These are phyloP conservation scores for Saimiri boliviensis DNA, from an alignment of 2,113 vertebrate species.

Conservation along the genomic window DNA sequence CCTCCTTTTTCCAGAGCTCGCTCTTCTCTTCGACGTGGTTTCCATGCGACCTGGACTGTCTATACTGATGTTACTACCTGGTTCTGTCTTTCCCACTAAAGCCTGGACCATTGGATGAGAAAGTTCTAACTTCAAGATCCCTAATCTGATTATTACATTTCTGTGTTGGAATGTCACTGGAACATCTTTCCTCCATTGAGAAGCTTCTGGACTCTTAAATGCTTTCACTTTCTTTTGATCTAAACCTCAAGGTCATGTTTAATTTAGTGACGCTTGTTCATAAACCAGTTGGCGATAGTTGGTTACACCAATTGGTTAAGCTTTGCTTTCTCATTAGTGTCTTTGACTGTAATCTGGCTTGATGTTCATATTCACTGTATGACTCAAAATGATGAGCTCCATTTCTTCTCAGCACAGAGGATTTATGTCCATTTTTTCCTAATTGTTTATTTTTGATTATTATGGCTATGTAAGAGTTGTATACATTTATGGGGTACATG, in stretches of 20 bases:
- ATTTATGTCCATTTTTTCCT: neutral
- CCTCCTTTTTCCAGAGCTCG: neutral
- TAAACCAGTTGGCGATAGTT: neutral
- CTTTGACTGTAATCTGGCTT: neutral
- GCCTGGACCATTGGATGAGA: neutral
- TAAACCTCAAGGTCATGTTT: neutral
- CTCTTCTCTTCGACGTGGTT: neutral
- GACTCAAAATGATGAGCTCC: neutral
- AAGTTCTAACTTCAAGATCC: neutral
- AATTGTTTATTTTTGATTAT: neutral
- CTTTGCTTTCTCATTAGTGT: neutral
- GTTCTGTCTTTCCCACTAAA: neutral
- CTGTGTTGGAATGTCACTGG: neutral
- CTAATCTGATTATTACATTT: neutral
- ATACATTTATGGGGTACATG: neutral
- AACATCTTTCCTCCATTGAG: neutral
- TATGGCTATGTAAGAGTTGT: neutral
- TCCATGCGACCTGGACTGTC: neutral
- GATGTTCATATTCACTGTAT: neutral
- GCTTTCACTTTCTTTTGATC: neutral
- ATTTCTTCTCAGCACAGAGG: neutral
- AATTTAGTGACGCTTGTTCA: neutral
- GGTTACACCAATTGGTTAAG: neutral
- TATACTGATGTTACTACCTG: neutral
- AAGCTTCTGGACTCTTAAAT: neutral